Evolutionary conservation across 2,113 vertebrate species (phyloP).

Genomic region (Andinoacara biseriatus): DNA sequence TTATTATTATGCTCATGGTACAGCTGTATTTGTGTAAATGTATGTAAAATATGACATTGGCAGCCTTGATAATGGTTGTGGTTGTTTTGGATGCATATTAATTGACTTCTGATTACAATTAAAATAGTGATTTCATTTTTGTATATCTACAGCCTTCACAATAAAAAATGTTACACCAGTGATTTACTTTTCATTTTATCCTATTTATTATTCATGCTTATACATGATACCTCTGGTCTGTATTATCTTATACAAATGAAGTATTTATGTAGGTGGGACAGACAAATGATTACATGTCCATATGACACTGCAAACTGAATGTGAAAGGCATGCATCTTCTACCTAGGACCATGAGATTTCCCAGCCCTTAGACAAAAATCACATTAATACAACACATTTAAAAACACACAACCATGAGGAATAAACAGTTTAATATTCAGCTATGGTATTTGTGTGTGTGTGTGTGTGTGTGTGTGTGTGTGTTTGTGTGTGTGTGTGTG

Average conservation of each 20-base stretch:
- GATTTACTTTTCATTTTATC: not conserved
- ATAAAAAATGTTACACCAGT: slow-evolving; percentile 4
- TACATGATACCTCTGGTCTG: slow-evolving; percentile 2
- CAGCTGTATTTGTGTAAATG: not conserved
- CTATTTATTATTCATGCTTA: not conserved
- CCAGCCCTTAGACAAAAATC: not conserved
- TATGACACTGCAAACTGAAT: slow-evolving; percentile 11
- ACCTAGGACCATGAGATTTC: not conserved
- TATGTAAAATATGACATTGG: slow-evolving; percentile 1
- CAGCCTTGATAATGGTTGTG: slow-evolving; percentile 62
- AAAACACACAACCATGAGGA: not conserved
- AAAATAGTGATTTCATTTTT: not conserved
- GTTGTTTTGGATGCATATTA: slow-evolving; percentile 1
- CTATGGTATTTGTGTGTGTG: not conserved
- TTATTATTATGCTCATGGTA: not conserved
- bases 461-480: not conserved
- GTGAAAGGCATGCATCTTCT: not conserved
- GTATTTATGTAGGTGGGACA: not conserved
- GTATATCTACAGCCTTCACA: not conserved
- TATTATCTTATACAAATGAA: not conserved
- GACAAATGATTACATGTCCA: not conserved
- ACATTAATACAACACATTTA: not conserved
- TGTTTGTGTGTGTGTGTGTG: not conserved
- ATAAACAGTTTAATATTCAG: not conserved
- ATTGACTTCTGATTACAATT: not conserved